phyloP scores from a whole-genome alignment of 2,888 invertebrate genomes.

The Chesias legatella region DNA sequence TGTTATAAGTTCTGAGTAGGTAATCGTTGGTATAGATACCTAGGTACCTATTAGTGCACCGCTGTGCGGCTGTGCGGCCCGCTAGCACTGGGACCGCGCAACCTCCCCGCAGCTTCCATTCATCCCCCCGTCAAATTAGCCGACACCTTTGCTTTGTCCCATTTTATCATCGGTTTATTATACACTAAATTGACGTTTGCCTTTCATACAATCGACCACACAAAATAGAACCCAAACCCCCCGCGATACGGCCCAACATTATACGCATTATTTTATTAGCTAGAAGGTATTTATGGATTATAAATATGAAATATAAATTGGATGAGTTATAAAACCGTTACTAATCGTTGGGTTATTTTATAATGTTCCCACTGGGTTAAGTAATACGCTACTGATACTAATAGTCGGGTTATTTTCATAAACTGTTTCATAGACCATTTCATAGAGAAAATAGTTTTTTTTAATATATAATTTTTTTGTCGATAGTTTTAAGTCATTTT shows the following conservation, averaged over 20 bases:
- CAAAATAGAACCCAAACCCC: conserved; percentile 27
- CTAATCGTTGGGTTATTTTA: conserved; percentile 30
- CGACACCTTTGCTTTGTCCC: conserved; percentile 66
- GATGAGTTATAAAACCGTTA: conserved; percentile 35
- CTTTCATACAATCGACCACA: conserved; percentile 20
- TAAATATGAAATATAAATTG: conserved; percentile 39
- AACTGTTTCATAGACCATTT: too few species aligned
- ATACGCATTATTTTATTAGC: conserved; percentile 10
- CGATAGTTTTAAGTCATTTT: too few species aligned
- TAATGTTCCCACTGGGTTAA: conserved; percentile 18
- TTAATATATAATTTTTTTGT: too few species aligned
- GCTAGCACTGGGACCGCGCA: conserved; percentile 32
- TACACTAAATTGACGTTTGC: conserved; percentile 36
- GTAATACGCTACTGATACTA: not conserved
- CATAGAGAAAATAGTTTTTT: too few species aligned
- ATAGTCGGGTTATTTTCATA: too few species aligned
- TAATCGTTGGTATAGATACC: too few species aligned
- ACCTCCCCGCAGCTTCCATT: conserved; percentile 40
- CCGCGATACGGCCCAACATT: conserved; percentile 18
- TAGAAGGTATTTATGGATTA: conserved; percentile 38
- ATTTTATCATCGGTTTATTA: conserved; percentile 56
- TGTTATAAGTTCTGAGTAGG: too few species aligned
- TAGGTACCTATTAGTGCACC: too few species aligned
- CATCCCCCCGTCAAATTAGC: conserved; percentile 63
- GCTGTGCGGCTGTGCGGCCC: conserved; percentile 18